Conservation (phyloP, 1,140 invertebrate species). For the Leptonema lineaticorne region DNA sequence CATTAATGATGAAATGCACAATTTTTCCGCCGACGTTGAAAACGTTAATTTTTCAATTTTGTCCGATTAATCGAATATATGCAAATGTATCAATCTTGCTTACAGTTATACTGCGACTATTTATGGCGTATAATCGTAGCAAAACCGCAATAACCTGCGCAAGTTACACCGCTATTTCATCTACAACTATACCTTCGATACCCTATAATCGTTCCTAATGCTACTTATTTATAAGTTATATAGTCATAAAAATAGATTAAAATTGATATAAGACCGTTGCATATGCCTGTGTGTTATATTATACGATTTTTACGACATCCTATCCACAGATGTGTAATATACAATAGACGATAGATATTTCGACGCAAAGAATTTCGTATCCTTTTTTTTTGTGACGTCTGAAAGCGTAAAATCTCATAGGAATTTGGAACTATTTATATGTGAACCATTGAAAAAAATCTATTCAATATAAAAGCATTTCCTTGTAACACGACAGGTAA, state of each 20-base stretch:
- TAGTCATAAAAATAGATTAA: too few relatives aligned
- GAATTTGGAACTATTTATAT: background rate
- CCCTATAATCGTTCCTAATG: too few relatives aligned
- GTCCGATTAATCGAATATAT: background rate
- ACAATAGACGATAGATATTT: background rate
- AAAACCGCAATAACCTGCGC: conserved; percentile 1
- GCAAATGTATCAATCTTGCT: background rate
- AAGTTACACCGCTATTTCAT: background rate
- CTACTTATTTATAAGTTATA: too few relatives aligned
- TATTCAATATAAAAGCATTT: background rate
- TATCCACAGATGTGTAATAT: background rate
- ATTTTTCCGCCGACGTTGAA: too few relatives aligned
- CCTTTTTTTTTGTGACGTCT: background rate
- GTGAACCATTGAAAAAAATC: background rate
- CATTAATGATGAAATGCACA: too few relatives aligned
- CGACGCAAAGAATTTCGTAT: background rate
- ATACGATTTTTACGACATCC: too few relatives aligned
- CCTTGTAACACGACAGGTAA: background rate
- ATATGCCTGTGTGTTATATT: too few relatives aligned
- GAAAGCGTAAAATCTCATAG: background rate
- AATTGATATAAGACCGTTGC: too few relatives aligned
- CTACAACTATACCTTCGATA: too few relatives aligned
- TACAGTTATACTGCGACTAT: background rate
- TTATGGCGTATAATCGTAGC: background rate
- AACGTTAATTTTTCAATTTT: too few relatives aligned